Evolutionary conservation across 2,888 invertebrate genomes (phyloP).

Genomic region (Drosophila koepferae): DNA sequence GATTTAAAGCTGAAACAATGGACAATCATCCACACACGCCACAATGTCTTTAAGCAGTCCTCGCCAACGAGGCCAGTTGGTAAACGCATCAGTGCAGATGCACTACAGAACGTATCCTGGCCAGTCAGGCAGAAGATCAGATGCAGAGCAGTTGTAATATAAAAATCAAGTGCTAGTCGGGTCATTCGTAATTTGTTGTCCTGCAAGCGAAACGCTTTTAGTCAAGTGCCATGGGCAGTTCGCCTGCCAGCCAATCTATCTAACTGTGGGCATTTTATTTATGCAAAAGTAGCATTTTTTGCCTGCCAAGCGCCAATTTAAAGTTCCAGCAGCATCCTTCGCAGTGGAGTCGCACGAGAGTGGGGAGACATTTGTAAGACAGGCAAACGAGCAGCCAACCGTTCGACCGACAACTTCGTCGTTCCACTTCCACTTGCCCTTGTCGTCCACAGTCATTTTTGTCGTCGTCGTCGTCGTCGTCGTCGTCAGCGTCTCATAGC

Average conservation of each 20-base stretch:
- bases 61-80: not conserved
- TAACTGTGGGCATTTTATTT: conserved; percentile 68
- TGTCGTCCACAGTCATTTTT: conserved; percentile 27
- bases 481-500: conserved; percentile 21
- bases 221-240: conserved; percentile 38
- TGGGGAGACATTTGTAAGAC: conserved; percentile 43
- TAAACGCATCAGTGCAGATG: conserved; percentile 15
- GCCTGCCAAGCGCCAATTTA: conserved; percentile 54
- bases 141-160: conserved; percentile 47
- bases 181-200: conserved; percentile 52
- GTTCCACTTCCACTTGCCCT: conserved; percentile 46
- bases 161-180: conserved; percentile 52
- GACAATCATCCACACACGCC: conserved; percentile 2
- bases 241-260: conserved; percentile 52
- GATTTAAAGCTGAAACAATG: conserved; percentile 13
- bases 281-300: conserved; percentile 73
- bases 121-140: conserved; percentile 46
- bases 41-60: not conserved
- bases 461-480: conserved; percentile 3
- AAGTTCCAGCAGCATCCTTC: conserved; percentile 52
- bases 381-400: conserved; percentile 57
- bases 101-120: conserved; percentile 12
- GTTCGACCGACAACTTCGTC: conserved; percentile 53
- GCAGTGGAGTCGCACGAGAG: conserved; percentile 11
- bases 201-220: conserved; percentile 32